Percentiles rank a stretch among this genome's conserved stretches.
Conservation (phyloP, 2,888 invertebrate species). For the Aspidiotus rigidus region DNA sequence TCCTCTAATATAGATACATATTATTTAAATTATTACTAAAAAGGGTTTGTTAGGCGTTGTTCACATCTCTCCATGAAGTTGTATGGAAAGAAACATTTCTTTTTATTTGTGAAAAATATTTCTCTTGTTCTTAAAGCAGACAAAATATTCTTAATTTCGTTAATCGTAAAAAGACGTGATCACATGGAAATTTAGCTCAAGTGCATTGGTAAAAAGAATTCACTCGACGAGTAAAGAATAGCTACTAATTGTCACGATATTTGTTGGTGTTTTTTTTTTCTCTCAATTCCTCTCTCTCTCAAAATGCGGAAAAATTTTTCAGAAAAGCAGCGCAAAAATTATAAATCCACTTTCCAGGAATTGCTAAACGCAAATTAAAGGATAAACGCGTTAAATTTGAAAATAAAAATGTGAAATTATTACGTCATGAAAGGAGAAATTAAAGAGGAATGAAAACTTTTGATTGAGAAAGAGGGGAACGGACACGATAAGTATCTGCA, state of each 20-base stretch:
- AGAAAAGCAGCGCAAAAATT: slow-evolving; percentile 8
- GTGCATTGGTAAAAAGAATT: too few relatives aligned
- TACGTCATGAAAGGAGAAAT: too few relatives aligned
- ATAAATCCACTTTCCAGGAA: too few relatives aligned
- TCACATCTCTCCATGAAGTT: too few relatives aligned
- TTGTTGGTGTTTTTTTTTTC: slow-evolving; percentile 5
- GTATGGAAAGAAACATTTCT: too few relatives aligned
- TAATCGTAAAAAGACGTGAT: too few relatives aligned
- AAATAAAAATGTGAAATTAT: slow-evolving; percentile 30
- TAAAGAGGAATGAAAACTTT: slow-evolving; percentile 16
- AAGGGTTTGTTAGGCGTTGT: background rate
- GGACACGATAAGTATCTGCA: slow-evolving; percentile 2
- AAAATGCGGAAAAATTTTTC: slow-evolving; percentile 7
- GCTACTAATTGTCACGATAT: slow-evolving; percentile 28
- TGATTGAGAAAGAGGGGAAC: background rate
- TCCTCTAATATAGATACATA: background rate
- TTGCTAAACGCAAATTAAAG: slow-evolving; percentile 25
- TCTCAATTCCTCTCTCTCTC: slow-evolving; percentile 10
- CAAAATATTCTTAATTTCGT: too few relatives aligned
- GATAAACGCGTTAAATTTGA: slow-evolving; percentile 32
- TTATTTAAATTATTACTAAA: slow-evolving; percentile 13
- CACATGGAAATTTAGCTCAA: too few relatives aligned
- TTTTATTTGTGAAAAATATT: too few relatives aligned
- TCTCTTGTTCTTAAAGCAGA: too few relatives aligned
- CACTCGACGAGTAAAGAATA: slow-evolving; percentile 19